Conservation (phyloP, 2,888 invertebrate genomes). For the Polydrusus tereticollis region DNA sequence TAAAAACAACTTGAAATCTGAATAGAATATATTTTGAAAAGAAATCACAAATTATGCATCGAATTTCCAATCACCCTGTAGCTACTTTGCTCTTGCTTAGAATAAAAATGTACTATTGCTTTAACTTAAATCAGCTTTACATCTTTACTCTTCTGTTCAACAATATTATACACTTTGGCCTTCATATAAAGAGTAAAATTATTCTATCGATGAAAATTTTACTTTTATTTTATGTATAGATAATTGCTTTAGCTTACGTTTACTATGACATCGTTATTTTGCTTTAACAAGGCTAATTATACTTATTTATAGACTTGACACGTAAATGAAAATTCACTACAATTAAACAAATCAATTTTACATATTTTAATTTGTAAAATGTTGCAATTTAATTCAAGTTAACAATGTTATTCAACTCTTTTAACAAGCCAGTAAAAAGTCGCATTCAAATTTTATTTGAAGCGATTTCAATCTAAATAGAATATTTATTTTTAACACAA, state of each 20-base stretch:
- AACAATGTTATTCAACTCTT: not conserved
- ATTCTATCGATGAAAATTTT: no score
- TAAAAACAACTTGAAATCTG: no score
- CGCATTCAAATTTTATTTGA: not conserved
- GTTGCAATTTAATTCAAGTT: not conserved
- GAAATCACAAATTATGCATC: no score
- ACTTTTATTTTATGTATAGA: not conserved
- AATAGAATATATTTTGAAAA: no score
- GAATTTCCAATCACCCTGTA: no score
- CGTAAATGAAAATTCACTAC: not conserved
- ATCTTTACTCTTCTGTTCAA: no score
- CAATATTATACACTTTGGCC: no score
- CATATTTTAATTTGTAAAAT: not conserved
- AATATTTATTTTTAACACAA: not conserved
- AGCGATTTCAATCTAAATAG: not conserved
- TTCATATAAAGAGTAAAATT: no score
- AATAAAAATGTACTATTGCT: no score
- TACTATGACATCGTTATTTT: not conserved
- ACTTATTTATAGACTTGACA: not conserved
- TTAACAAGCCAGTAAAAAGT: not conserved
- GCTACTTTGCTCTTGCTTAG: no score
- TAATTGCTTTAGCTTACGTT: not conserved
- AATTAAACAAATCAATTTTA: slow-evolving; percentile 1
- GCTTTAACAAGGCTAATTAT: not conserved
- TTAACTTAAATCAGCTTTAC: no score